Base-by-base conservation (phyloP, 2,797 vertebrate genomes). In the Malacoctenus gilli region DNA sequence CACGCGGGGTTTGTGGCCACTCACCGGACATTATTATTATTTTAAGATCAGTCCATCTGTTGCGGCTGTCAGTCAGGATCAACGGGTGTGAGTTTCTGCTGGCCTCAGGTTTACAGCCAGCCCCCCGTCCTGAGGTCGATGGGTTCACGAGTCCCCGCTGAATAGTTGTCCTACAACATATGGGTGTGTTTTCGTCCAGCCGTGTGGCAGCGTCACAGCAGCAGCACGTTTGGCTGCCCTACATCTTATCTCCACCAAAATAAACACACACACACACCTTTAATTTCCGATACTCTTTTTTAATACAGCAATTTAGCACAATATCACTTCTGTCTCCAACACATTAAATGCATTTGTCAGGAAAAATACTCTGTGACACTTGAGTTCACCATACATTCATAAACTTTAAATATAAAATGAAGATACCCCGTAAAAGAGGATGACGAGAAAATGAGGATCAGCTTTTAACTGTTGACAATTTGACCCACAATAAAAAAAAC, bases 321-420 rank as follows among this genome's bases (percentile, higher is more conserved):
- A 39, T 48, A 75, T 61, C 61, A 69, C 61, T 32, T 31, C 11
- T 32, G 4, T 76, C 50, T 70, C 32, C 55, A 66, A 72, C 49
- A 86, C 80, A 65, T 74, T 67, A 85, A 85, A 87, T 85, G 80
- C 68, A 79, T 89, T 73, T 67, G 55, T 87, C 85, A 82, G 62
- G 84, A 89, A 89, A n/a, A 90, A 91, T 86, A 86, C 67, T 55
- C 65, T 59, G 79, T 73, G 70, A 80, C 69, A 71, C 40, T n/a
- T 62, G 3, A 56, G 47, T 72, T 73, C 77, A 84, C 75, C 50
- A 59, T 85, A 86, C 84, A 89, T 87, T 84, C 79, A 79, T 53
- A 74, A 57, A n/a, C 58, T 39, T 87, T 84, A 83, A 82, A 86
- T 89, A 89, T 39, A 89, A 84, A 84, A 79, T 55, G 23, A 72